These are phyloP conservation scores for Tillus elongatus DNA, from an alignment of 2,888 invertebrate species.

Conservation along the genomic window DNA sequence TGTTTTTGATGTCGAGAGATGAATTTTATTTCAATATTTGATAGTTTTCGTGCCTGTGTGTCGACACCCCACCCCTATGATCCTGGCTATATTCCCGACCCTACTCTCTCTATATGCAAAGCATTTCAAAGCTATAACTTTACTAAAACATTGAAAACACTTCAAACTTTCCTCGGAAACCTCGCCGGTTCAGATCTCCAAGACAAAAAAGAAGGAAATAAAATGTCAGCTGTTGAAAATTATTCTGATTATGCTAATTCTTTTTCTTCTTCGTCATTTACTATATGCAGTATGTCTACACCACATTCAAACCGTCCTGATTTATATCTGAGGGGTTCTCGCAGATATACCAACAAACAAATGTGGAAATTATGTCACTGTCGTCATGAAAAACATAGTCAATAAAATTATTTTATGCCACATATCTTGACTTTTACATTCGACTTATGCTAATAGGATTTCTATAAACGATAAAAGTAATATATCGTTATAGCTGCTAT, in stretches of 20 bases:
- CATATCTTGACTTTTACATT: too few relatives aligned
- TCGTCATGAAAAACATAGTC: too few relatives aligned
- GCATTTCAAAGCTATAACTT: slow-evolving; percentile 42
- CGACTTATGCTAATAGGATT: too few relatives aligned
- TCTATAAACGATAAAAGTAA: too few relatives aligned
- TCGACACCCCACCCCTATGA: slow-evolving; percentile 29
- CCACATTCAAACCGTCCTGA: slow-evolving; percentile 32
- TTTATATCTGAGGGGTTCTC: slow-evolving; percentile 28
- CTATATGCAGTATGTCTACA: slow-evolving; percentile 35
- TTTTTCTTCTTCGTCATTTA: slow-evolving; percentile 42
- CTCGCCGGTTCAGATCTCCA: slow-evolving; percentile 24
- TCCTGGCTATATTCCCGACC: slow-evolving; percentile 19
- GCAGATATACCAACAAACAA: too few relatives aligned
- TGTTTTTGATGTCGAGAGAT: slow-evolving; percentile 44
- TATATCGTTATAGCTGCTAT: too few relatives aligned
- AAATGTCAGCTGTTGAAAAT: slow-evolving; percentile 54
- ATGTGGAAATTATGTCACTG: too few relatives aligned
- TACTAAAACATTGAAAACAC: slow-evolving; percentile 42
- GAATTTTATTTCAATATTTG: slow-evolving; percentile 47
- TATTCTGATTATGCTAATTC: slow-evolving; percentile 57
- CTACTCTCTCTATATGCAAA: slow-evolving; percentile 41
- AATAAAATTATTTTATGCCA: too few relatives aligned
- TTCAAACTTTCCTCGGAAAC: slow-evolving; percentile 39
- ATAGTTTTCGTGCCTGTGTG: slow-evolving; percentile 40
- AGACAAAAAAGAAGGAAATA: slow-evolving; percentile 46